Conservation (phyloP, 1,140 invertebrate species). For the Chrysopa pallens region DNA sequence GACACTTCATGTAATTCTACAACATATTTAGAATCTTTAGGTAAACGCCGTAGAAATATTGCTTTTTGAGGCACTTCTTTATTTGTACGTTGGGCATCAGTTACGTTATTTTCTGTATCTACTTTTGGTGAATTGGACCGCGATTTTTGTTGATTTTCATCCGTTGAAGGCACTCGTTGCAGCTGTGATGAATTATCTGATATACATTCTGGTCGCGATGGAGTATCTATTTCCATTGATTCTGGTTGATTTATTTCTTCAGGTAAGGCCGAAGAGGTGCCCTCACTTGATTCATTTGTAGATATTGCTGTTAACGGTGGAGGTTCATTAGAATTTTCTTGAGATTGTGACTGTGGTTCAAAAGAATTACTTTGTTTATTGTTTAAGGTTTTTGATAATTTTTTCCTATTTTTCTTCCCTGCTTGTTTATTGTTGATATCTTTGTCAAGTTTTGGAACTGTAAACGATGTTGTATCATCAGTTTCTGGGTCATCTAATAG, state of each 20-base stretch:
- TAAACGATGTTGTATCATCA: slow-evolving; percentile 21
- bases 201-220: slow-evolving; percentile 14
- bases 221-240: too few relatives aligned
- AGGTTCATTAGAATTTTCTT: too few relatives aligned
- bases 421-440: slow-evolving; percentile 14
- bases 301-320: too few relatives aligned
- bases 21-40: slow-evolving; percentile 1
- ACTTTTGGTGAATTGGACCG: slow-evolving; percentile 2
- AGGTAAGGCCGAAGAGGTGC: too few relatives aligned
- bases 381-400: slow-evolving; percentile 26
- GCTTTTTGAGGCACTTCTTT: slow-evolving; percentile 2
- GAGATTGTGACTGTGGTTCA: too few relatives aligned
- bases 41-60: background rate
- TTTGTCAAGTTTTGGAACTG: slow-evolving; percentile 25
- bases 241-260: too few relatives aligned
- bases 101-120: background rate
- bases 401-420: slow-evolving; percentile 26
- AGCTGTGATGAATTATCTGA: slow-evolving; percentile 15
- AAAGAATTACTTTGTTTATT: slow-evolving; percentile 8
- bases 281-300: too few relatives aligned
- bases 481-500: slow-evolving; percentile 39
- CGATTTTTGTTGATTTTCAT: slow-evolving; percentile 12
- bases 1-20: slow-evolving; percentile 9
- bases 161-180: slow-evolving; percentile 19
- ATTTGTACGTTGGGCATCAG: background rate